Conservation (phyloP, 1,140 invertebrate genomes). For the Leptonema lineaticorne region DNA sequence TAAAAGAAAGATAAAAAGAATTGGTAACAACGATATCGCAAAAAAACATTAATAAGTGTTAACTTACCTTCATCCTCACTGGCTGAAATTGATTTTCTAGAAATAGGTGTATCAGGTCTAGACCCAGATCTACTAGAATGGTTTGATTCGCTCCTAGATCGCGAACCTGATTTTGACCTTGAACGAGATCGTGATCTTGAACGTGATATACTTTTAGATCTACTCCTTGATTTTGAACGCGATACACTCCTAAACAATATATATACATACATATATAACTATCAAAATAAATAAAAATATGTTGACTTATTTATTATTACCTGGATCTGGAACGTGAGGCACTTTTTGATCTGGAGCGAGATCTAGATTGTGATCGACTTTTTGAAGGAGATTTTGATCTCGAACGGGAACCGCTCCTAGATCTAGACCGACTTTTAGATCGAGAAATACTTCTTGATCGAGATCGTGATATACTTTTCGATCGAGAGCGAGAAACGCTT, state of each 20-base stretch:
- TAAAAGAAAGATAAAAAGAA: neutral
- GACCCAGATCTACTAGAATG: constrained; percentile 43
- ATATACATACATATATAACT: neutral
- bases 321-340: constrained; percentile 45
- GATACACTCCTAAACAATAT: constrained; percentile 25
- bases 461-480: constrained; percentile 45
- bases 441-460: constrained; percentile 51
- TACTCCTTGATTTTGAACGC: constrained; percentile 45
- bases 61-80: constrained; percentile 52
- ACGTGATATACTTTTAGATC: constrained; percentile 34
- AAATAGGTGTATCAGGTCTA: constrained; percentile 55
- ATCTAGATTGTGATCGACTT: constrained; percentile 47
- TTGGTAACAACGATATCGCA: neutral
- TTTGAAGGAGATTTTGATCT: constrained; percentile 51
- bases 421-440: constrained; percentile 46
- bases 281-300: neutral
- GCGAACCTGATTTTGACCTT: constrained; percentile 33
- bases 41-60: constrained; percentile 16
- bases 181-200: constrained; percentile 44
- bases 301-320: constrained; percentile 20
- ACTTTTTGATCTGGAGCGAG: constrained; percentile 43
- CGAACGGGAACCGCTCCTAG: constrained; percentile 37
- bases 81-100: constrained; percentile 56
- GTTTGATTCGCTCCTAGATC: constrained; percentile 45
- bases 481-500: constrained; percentile 47